Conservation (phyloP, 2,797 vertebrate genomes). For the Gobionotothen gibberifrons region DNA sequence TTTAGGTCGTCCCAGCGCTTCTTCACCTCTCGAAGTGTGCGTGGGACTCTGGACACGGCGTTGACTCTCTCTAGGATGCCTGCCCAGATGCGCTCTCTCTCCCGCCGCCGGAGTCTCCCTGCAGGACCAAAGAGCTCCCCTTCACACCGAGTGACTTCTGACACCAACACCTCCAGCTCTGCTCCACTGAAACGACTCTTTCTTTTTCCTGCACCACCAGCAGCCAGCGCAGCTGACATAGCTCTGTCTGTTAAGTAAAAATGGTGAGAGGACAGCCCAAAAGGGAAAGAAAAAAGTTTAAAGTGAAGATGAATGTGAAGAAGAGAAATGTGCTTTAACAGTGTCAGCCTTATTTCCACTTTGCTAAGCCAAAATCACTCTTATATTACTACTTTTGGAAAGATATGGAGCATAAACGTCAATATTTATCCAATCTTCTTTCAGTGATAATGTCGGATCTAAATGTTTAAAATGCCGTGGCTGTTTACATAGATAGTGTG, state of each 20-base stretch:
- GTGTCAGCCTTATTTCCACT: background rate
- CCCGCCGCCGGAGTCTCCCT: constrained; percentile 84
- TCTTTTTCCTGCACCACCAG: constrained; percentile 85
- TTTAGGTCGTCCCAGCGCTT: constrained; percentile 89
- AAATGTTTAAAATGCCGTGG: background rate
- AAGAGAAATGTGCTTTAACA: constrained; percentile 11
- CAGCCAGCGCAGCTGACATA: constrained; percentile 84
- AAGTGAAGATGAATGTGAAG: constrained; percentile 22
- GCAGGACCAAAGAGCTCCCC: constrained; percentile 87
- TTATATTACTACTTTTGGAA: constrained; percentile 6
- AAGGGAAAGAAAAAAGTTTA: constrained; percentile 2
- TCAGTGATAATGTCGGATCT: background rate
- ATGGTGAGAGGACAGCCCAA: constrained; percentile 17
- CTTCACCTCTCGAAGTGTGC: constrained; percentile 87
- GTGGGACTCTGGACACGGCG: constrained; percentile 86
- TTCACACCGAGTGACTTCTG: constrained; percentile 86
- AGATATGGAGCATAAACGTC: background rate
- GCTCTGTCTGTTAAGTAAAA: constrained; percentile 77
- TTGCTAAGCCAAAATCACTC: background rate
- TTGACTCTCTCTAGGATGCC: constrained; percentile 88
- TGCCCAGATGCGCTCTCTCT: constrained; percentile 88
- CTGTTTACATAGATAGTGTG: background rate
- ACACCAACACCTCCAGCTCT: constrained; percentile 87
- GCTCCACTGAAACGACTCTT: constrained; percentile 90
- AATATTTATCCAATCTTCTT: background rate